Base-by-base conservation (phyloP, 2,888 invertebrate genomes). In the Brenthis ino region DNA sequence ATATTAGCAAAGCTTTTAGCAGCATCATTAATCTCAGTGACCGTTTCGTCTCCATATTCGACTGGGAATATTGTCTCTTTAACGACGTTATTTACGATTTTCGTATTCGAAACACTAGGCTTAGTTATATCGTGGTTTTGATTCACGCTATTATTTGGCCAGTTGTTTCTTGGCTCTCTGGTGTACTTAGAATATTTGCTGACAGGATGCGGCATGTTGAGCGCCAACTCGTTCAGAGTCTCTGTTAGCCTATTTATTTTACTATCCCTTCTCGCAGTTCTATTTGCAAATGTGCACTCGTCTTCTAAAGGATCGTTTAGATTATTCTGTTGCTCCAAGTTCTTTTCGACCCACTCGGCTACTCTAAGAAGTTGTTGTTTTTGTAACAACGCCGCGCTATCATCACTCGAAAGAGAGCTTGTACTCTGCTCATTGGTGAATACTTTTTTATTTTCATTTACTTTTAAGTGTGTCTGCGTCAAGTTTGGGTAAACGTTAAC, bases 291-390 rank as follows among this genome's bases (percentile, higher is more conserved):
- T 69, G 78, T 83, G 13, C 86, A 87, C 60, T 92, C 92, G 16
- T 93, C 91, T 64, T 91, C 92, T 33, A 90, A 72, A 2, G 88
- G 91, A 75, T 92, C 92, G 51, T 88, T 90, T 64, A 86, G 86
- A 75, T 84, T 93, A 65, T 91, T 93, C 70, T 92, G 93, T 70
- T 91, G 93, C 69, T 93, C 93, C 80, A 94, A 83, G 77, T 95
- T 95, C 76, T 94, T 95, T 82, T 96, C 95, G 24, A 96, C 96
- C 96, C 96, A 96, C 77, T 96, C 96, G 0, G 96, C 96, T 13
- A 96, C 96, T 75, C 96, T 91, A 24, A 95, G 94, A 73, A 96
- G 80, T 72, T 96, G 95, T 72, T 95, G 95, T 33, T 95, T 94
- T 66, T 95, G 93, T 67, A 95, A 76, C 74, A 94, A 77, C 2